Evolutionary conservation across 2,888 invertebrate genomes (phyloP).

Genomic region (Venusia cambrica): DNA sequence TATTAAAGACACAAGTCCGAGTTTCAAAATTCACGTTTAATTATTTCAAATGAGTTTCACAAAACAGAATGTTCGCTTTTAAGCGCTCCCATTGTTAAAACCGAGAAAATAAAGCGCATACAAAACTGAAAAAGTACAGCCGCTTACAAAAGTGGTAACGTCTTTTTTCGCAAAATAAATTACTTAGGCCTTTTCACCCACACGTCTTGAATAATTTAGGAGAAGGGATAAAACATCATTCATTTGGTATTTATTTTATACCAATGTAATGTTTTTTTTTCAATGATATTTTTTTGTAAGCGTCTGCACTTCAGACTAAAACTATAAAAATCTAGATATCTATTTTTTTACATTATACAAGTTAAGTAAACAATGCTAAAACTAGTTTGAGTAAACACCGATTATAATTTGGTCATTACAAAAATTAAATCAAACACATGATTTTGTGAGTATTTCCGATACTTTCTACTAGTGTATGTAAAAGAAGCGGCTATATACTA

Average conservation of each 20-base stretch:
- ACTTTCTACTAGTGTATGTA: too few relatives aligned
- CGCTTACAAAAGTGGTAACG: conserved; percentile 24
- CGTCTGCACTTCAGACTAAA: conserved; percentile 20
- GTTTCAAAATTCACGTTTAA: conserved; percentile 63
- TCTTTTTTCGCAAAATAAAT: conserved; percentile 7
- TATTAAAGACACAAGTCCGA: conserved; percentile 28
- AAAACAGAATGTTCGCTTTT: conserved; percentile 35
- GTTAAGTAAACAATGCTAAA: conserved; percentile 20
- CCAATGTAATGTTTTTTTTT: conserved; percentile 9
- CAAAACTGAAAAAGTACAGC: conserved; percentile 25
- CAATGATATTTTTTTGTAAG: conserved; percentile 3
- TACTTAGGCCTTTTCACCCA: too few relatives aligned
- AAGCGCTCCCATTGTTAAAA: conserved; percentile 29
- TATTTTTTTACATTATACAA: conserved; percentile 8
- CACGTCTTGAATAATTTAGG: too few relatives aligned
- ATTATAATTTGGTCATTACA: conserved; percentile 10
- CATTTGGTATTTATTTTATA: not conserved
- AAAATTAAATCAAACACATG: conserved; percentile 1
- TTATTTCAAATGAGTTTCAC: conserved; percentile 48
- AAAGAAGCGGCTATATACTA: too few relatives aligned
- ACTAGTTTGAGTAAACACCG: conserved; percentile 7
- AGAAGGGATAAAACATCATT: too few relatives aligned
- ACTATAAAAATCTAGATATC: conserved; percentile 13
- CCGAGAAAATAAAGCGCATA: conserved; percentile 26
- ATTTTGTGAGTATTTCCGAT: too few relatives aligned